Conservation (phyloP, 2,797 vertebrate species). For the Arvicola amphibius region DNA sequence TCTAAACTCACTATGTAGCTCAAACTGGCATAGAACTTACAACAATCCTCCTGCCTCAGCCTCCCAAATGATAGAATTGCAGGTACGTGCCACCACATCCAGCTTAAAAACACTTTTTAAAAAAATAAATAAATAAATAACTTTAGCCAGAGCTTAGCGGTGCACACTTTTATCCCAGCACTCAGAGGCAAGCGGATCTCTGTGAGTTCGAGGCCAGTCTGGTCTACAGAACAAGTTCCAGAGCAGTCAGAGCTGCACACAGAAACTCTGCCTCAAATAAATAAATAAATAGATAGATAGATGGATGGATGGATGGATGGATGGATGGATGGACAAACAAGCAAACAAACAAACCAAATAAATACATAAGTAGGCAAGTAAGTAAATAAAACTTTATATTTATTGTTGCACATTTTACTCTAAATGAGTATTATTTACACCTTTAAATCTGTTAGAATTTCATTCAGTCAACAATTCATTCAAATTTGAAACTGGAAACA, state of each 20-base stretch:
- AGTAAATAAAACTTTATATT: neutral
- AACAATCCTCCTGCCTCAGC: neutral
- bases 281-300: too few species aligned
- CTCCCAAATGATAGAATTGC: neutral
- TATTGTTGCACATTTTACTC: constrained; percentile 36
- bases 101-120: neutral
- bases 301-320: too few species aligned
- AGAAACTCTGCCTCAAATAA: neutral
- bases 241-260: neutral
- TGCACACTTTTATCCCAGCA: neutral
- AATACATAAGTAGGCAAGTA: neutral
- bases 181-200: neutral
- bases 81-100: neutral
- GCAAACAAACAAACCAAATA: neutral
- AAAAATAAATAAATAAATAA: neutral
- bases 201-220: neutral
- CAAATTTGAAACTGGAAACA: neutral
- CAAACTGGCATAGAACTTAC: neutral
- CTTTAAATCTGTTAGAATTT: constrained; percentile 37
- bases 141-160: neutral
- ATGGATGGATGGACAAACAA: too few species aligned
- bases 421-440: constrained; percentile 42
- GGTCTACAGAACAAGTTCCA: neutral
- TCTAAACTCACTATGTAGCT: neutral
- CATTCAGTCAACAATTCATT: neutral